These are phyloP conservation scores for Marisa cornuarietis DNA, from an alignment of 1,140 invertebrate genomes.

Conservation along the genomic window DNA sequence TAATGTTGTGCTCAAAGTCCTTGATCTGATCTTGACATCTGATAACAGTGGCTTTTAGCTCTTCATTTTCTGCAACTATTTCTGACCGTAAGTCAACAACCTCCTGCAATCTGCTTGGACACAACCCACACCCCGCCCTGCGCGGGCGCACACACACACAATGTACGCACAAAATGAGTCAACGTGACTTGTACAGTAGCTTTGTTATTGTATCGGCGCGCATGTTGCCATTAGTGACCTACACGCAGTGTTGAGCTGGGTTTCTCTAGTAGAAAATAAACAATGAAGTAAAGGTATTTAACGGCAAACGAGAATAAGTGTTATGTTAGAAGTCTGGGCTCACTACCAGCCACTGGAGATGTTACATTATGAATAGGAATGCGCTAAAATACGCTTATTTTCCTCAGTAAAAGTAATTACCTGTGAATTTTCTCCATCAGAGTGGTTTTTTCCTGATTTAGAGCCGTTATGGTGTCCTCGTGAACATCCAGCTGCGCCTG, in stretches of 20 bases:
- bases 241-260: no score
- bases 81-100: conserved; percentile 14
- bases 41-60: conserved; percentile 9
- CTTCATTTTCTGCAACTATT: conserved; percentile 9
- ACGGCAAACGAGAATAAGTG: no score
- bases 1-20: neutral
- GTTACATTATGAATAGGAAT: neutral
- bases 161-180: neutral
- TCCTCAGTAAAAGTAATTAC: neutral
- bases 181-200: no score
- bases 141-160: neutral
- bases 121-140: neutral
- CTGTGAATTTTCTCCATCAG: conserved; percentile 20
- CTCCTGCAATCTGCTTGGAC: conserved; percentile 5
- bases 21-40: conserved; percentile 4
- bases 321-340: no score
- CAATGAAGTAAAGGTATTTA: no score
- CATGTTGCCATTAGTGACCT: no score
- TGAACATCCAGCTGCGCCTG: conserved; percentile 11
- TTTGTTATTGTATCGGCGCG: no score
- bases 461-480: conserved; percentile 5
- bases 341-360: neutral
- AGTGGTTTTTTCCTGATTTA: neutral
- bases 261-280: no score
- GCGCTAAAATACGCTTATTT: neutral